These are phyloP conservation scores for Sipha maydis DNA, from an alignment of 2,888 invertebrate species.

Conservation along the genomic window DNA sequence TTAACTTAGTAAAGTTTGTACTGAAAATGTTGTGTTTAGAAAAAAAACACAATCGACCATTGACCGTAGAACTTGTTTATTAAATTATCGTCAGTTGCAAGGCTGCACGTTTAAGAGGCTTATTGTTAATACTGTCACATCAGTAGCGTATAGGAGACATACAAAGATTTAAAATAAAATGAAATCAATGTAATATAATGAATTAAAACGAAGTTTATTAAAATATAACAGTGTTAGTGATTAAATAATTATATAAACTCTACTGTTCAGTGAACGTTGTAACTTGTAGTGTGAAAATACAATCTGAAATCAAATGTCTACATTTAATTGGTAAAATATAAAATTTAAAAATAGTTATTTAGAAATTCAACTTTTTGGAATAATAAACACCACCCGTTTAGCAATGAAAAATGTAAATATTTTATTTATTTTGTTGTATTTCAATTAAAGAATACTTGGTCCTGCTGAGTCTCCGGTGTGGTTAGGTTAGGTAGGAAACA, in stretches of 20 bases:
- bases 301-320: no score
- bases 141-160: neutral
- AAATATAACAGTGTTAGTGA: neutral
- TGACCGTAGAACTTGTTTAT: constrained; percentile 3
- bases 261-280: no score
- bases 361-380: neutral
- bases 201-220: neutral
- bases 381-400: neutral
- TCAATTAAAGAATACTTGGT: no score
- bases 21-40: neutral
- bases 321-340: no score
- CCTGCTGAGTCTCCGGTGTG: no score
- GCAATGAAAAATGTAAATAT: neutral
- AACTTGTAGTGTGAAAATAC: no score
- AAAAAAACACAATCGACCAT: neutral
- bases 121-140: constrained; percentile 18
- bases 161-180: neutral
- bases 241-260: no score
- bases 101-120: constrained; percentile 44
- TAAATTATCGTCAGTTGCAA: constrained; percentile 52
- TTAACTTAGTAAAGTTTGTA: constrained; percentile 2
- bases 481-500: no score
- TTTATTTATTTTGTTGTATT: no score
- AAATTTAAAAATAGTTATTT: neutral
- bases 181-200: neutral